These are phyloP conservation scores for Papilio helenus DNA, from an alignment of 1,140 invertebrate genomes.

Conservation along the genomic window DNA sequence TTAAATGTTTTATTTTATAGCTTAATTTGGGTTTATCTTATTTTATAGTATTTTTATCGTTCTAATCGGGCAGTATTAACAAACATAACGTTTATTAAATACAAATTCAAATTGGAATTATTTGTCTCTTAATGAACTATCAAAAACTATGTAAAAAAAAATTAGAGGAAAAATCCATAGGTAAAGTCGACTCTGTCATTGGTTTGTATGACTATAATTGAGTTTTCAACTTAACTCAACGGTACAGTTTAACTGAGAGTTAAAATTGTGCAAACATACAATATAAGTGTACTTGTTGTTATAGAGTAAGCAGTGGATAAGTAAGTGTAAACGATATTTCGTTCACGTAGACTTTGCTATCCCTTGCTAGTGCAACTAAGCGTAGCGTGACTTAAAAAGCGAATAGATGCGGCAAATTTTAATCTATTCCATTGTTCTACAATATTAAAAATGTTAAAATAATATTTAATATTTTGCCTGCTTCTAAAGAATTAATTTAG, in stretches of 20 bases:
- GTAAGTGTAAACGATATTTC: slow-evolving; percentile 56
- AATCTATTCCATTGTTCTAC: neutral
- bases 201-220: neutral
- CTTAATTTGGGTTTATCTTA: neutral
- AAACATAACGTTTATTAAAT: too few species aligned
- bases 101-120: too few species aligned
- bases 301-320: slow-evolving; percentile 56
- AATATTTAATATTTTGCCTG: too few species aligned
- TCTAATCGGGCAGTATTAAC: too few species aligned
- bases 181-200: too few species aligned
- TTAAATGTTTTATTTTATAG: neutral
- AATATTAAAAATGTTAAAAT: too few species aligned
- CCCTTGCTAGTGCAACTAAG: slow-evolving; percentile 52
- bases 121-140: too few species aligned
- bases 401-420: slow-evolving; percentile 37
- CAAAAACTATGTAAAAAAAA: too few species aligned
- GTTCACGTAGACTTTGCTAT: slow-evolving; percentile 52
- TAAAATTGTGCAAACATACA: neutral
- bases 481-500: too few species aligned
- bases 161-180: too few species aligned
- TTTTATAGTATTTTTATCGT: slow-evolving; percentile 22
- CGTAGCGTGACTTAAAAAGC: slow-evolving; percentile 12
- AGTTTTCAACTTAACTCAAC: neutral
- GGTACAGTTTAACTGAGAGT: neutral
- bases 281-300: slow-evolving; percentile 47